Evolutionary conservation across 1,140 invertebrate genomes (phyloP).

Genomic region (Drosophila takahashii): DNA sequence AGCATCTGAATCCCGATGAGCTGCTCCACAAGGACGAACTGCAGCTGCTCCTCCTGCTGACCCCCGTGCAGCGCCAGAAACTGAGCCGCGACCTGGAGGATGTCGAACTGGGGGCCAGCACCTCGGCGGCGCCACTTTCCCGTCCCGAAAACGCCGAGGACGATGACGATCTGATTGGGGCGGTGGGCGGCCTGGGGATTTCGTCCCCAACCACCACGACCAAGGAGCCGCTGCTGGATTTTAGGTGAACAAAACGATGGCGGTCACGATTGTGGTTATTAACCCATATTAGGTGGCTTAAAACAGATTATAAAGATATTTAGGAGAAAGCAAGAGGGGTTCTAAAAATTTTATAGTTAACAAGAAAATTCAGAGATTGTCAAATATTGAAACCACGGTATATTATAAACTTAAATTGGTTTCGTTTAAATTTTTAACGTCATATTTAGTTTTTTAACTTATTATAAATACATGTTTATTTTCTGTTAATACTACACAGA

Average conservation of each 20-base stretch:
- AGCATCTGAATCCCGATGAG: slow-evolving; percentile 53
- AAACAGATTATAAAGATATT: neutral
- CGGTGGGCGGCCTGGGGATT: slow-evolving; percentile 53
- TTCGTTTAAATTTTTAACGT: too few relatives aligned
- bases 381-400: too few relatives aligned
- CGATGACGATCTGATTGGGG: slow-evolving; percentile 60
- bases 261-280: slow-evolving; percentile 3
- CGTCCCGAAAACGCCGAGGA: slow-evolving; percentile 49
- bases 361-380: too few relatives aligned
- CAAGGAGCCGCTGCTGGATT: slow-evolving; percentile 58
- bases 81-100: slow-evolving; percentile 31
- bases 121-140: slow-evolving; percentile 49
- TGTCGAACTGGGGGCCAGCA: slow-evolving; percentile 28
- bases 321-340: too few relatives aligned
- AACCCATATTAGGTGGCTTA: neutral
- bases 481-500: too few relatives aligned
- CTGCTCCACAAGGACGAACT: slow-evolving; percentile 64
- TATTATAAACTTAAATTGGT: too few relatives aligned
- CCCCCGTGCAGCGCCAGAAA: slow-evolving; percentile 48
- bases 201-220: slow-evolving; percentile 34
- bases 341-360: too few relatives aligned
- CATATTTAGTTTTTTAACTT: too few relatives aligned
- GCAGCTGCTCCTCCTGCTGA: slow-evolving; percentile 53
- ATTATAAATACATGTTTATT: too few relatives aligned
- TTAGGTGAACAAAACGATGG: slow-evolving; percentile 38